Evolutionary conservation across 1,140 invertebrate species (phyloP).

Genomic region (Drosophila lacteicornis): DNA sequence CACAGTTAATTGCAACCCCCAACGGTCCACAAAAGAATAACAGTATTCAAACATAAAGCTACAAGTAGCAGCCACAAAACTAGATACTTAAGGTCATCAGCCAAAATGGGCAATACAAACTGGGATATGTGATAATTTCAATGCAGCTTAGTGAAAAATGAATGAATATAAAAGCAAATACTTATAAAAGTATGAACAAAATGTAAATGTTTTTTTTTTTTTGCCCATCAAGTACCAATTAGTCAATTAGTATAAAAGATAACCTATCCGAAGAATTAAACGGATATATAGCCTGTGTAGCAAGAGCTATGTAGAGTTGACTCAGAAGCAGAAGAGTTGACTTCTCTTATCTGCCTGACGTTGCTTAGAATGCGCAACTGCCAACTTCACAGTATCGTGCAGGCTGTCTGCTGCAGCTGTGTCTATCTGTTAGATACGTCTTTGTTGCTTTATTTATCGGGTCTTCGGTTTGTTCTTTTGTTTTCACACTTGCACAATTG

Average conservation of each 20-base stretch:
- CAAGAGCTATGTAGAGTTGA: constrained; percentile 4
- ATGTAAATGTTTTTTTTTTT: not conserved
- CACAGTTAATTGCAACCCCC: constrained; percentile 46
- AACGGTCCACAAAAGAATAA: constrained; percentile 2
- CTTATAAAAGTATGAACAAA: not conserved
- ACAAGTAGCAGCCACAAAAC: constrained; percentile 24
- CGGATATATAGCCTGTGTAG: not conserved
- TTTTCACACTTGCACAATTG: constrained; percentile 62
- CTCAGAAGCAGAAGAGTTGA: constrained; percentile 31
- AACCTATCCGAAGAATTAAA: constrained; percentile 17
- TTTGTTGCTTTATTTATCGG: constrained; percentile 43
- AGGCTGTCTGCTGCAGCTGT: constrained; percentile 31
- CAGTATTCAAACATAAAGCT: constrained; percentile 3
- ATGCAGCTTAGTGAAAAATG: too few relatives aligned
- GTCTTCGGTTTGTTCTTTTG: constrained; percentile 52
- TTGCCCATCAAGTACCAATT: too few relatives aligned
- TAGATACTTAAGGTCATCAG: constrained; percentile 2
- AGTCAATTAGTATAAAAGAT: constrained; percentile 9
- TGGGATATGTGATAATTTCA: not conserved
- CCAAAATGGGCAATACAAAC: not conserved
- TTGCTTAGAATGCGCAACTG: constrained; percentile 43
- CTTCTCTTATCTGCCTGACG: constrained; percentile 33
- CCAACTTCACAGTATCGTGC: constrained; percentile 18
- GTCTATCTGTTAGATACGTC: constrained; percentile 51
- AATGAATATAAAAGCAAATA: too few relatives aligned